Percentiles rank a stretch among this genome's conserved stretches.
These are phyloP conservation scores for Intellagama lesueurii DNA, from an alignment of 2,797 vertebrate species.

Conservation along the genomic window DNA sequence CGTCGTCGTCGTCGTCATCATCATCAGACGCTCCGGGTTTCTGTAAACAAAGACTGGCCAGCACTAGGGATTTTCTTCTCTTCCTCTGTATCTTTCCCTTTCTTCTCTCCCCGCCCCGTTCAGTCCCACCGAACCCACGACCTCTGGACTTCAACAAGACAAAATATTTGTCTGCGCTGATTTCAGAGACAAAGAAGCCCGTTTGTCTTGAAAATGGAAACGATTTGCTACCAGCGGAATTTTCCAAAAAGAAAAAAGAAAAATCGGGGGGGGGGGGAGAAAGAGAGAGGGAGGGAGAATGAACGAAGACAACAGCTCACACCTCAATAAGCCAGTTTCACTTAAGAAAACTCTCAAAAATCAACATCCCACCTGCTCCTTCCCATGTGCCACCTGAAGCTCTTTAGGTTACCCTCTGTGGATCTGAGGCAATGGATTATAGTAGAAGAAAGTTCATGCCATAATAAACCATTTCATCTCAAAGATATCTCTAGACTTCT, in stretches of 20 bases:
- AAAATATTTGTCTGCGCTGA: constrained; percentile 36
- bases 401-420: not conserved
- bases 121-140: not conserved
- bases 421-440: too few relatives aligned
- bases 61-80: too few relatives aligned
- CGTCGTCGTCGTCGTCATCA: not conserved
- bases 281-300: not conserved
- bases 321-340: not conserved
- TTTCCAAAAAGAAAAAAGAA: not conserved
- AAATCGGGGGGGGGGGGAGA: not conserved
- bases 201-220: not conserved
- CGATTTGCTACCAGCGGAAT: not conserved
- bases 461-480: too few relatives aligned
- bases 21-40: not conserved
- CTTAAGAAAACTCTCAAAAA: not conserved
- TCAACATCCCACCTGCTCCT: not conserved
- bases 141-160: constrained; percentile 23
- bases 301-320: not conserved
- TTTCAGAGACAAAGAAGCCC: constrained; percentile 22
- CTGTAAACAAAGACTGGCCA: not conserved
- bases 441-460: too few relatives aligned
- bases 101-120: not conserved
- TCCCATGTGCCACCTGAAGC: not conserved
- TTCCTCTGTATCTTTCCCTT: not conserved
- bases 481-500: too few relatives aligned